Evolutionary conservation across 2,888 invertebrate species (phyloP).

Genomic region (Bombyx huttoni): DNA sequence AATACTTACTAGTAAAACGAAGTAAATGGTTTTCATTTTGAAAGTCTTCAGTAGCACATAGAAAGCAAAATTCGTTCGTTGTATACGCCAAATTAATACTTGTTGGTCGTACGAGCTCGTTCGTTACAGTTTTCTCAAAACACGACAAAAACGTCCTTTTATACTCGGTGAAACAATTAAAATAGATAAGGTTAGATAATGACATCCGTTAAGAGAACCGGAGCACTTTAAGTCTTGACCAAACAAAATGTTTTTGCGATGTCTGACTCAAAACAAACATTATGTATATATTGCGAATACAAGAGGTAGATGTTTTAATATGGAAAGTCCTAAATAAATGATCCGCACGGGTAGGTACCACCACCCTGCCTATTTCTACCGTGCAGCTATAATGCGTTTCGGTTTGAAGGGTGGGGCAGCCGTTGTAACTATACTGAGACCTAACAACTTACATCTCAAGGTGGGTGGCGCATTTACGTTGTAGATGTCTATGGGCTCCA

Average conservation of each 20-base stretch:
- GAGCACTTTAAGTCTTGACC: constrained; percentile 33
- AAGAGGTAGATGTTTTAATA: constrained; percentile 20
- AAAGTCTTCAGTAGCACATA: constrained; percentile 25
- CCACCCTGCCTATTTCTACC: too few species aligned
- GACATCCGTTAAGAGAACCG: constrained; percentile 44
- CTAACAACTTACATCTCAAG: too few species aligned
- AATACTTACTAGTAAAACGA: constrained; percentile 53
- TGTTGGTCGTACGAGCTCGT: constrained; percentile 56
- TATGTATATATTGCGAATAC: constrained; percentile 12
- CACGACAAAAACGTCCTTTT: constrained; percentile 37
- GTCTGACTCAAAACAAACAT: constrained; percentile 56
- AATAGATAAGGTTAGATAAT: constrained; percentile 62
- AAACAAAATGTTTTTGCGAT: constrained; percentile 63
- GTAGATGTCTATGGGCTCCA: too few species aligned
- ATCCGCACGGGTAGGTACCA: too few species aligned
- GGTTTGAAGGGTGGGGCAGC: too few species aligned
- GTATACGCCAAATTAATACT: constrained; percentile 27
- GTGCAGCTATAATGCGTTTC: too few species aligned
- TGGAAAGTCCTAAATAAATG: constrained; percentile 21
- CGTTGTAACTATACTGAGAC: too few species aligned
- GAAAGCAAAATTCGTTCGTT: constrained; percentile 55
- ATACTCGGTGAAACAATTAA: constrained; percentile 52
- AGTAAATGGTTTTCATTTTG: constrained; percentile 52
- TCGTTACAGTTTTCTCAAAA: constrained; percentile 44
- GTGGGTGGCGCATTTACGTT: too few species aligned